phyloP scores from a whole-genome alignment of 2,797 vertebrate genomes.

The Epinephelus coioides region DNA sequence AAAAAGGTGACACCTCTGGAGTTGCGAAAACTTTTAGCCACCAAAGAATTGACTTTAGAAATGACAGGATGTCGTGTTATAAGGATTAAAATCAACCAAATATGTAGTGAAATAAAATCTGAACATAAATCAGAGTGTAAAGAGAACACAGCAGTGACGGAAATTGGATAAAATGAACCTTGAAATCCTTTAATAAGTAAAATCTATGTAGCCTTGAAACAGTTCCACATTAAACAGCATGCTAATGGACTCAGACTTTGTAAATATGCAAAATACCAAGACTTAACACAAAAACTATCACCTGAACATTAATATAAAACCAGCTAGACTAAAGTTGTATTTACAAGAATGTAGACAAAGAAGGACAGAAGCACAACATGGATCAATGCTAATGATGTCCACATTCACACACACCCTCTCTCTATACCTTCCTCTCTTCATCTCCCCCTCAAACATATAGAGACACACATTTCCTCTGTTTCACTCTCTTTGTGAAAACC shows the following conservation, averaged over 20 bases:
- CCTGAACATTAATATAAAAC: not conserved
- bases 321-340: not conserved
- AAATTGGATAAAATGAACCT: not conserved
- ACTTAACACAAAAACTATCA: not conserved
- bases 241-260: not conserved
- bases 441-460: not conserved
- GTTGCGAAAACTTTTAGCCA: not conserved
- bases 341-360: conserved; percentile 2
- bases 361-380: not conserved
- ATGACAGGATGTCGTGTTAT: not conserved
- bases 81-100: not conserved
- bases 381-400: conserved; percentile 32
- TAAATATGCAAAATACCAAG: not conserved
- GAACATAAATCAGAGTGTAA: not conserved
- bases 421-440: not conserved
- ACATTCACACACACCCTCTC: not conserved
- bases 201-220: too few species aligned
- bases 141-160: not conserved
- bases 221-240: not conserved
- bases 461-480: conserved; percentile 21
- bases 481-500: conserved; percentile 38
- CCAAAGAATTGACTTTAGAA: not conserved
- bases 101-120: not conserved
- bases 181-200: not conserved
- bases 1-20: not conserved